Evolutionary conservation across 2,888 invertebrate species (phyloP).

Genomic region (Chloroclystis v-ata): DNA sequence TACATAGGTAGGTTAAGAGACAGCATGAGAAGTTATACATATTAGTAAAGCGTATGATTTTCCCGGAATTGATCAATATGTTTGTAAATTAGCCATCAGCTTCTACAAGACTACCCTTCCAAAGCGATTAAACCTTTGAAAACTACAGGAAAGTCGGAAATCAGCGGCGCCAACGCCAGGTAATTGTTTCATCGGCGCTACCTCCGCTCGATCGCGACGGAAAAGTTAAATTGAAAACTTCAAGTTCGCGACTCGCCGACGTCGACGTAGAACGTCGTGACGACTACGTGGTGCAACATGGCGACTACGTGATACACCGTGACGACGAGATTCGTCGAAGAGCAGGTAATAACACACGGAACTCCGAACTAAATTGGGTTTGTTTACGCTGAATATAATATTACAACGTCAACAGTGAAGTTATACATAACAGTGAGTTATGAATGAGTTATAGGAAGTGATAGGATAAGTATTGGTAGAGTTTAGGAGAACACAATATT

Average conservation of each 20-base stretch:
- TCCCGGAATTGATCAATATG: too few relatives aligned
- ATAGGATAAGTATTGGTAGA: too few relatives aligned
- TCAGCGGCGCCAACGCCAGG: constrained; percentile 1
- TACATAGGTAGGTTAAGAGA: too few relatives aligned
- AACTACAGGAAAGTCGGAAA: background rate
- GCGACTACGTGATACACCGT: too few relatives aligned
- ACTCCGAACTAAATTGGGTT: background rate
- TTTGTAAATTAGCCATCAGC: too few relatives aligned
- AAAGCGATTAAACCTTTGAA: background rate
- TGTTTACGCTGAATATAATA: background rate
- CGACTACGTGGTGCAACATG: too few relatives aligned
- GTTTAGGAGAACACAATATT: too few relatives aligned
- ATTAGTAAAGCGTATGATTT: too few relatives aligned
- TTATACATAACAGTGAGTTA: too few relatives aligned
- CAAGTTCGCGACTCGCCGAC: constrained; percentile 23
- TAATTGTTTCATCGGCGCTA: constrained; percentile 15
- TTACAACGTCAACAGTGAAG: background rate
- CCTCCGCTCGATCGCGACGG: constrained; percentile 16
- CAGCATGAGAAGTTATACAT: too few relatives aligned
- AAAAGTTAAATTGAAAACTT: constrained; percentile 31
- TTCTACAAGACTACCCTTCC: too few relatives aligned
- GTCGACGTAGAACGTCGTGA: constrained; percentile 14
- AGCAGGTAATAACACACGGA: background rate
- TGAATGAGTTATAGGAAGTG: background rate
- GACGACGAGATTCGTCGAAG: too few relatives aligned